These are phyloP conservation scores for Harpagifer antarcticus DNA, from an alignment of 2,797 vertebrate genomes.

Conservation along the genomic window DNA sequence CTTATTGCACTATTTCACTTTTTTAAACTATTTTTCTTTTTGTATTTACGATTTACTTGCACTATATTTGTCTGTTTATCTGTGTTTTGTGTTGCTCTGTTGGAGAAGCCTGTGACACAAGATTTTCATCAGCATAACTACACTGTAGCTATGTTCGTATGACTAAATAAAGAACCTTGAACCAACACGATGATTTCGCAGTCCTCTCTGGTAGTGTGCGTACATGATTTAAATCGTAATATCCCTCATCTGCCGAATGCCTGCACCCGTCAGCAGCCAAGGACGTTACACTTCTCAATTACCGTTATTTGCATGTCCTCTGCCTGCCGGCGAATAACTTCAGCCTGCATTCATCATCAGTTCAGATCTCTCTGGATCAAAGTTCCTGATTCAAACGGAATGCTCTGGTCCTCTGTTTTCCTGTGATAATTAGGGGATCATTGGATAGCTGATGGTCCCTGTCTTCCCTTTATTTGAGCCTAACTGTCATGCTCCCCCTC, in stretches of 20 bases:
- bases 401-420: slow-evolving; percentile 17
- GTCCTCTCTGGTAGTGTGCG: slow-evolving; percentile 38
- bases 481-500: neutral
- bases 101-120: too few species aligned
- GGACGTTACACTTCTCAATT: slow-evolving; percentile 52
- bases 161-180: neutral
- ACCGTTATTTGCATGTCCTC: slow-evolving; percentile 39
- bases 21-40: too few species aligned
- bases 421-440: slow-evolving; percentile 33
- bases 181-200: slow-evolving; percentile 39
- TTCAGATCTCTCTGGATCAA: slow-evolving; percentile 22
- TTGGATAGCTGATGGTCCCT: slow-evolving; percentile 8
- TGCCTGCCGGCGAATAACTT: slow-evolving; percentile 37
- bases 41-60: too few species aligned
- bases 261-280: slow-evolving; percentile 47
- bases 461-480: neutral
- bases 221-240: slow-evolving; percentile 67
- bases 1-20: too few species aligned
- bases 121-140: too few species aligned
- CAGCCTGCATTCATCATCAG: slow-evolving; percentile 36
- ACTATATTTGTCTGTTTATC: too few species aligned
- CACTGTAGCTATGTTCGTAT: too few species aligned
- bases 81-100: too few species aligned
- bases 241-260: slow-evolving; percentile 60
- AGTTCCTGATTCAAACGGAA: slow-evolving; percentile 12